Evolutionary conservation across 1,140 invertebrate genomes (phyloP).

Genomic region (Drosophila orena): DNA sequence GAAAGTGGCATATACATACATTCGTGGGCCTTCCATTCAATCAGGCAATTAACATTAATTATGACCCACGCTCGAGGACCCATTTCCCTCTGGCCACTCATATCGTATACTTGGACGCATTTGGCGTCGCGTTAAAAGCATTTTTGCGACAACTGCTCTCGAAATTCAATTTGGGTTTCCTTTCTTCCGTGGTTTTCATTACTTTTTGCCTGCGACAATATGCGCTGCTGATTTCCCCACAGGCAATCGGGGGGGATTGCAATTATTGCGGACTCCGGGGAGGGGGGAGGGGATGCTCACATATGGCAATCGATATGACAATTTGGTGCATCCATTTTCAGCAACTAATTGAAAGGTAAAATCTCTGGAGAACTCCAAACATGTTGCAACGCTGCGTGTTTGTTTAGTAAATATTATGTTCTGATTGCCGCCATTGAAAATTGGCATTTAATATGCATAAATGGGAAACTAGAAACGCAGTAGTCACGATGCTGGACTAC

Average conservation of each 20-base stretch:
- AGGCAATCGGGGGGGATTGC: conserved; percentile 35
- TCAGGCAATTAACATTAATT: conserved; percentile 80
- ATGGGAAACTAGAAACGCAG: not conserved
- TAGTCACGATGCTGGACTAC: too few species aligned
- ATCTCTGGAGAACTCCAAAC: conserved; percentile 9
- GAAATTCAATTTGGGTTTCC: conserved; percentile 48
- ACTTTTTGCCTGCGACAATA: conserved; percentile 46
- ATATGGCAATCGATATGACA: conserved; percentile 61
- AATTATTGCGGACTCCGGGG: conserved; percentile 57
- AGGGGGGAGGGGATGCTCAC: conserved; percentile 7
- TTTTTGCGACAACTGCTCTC: conserved; percentile 43
- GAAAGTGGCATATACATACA: conserved; percentile 3
- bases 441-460: conserved; percentile 1
- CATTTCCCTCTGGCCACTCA: conserved; percentile 32
- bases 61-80: conserved; percentile 48
- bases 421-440: conserved; percentile 24
- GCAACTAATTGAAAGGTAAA: conserved; percentile 52
- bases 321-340: conserved; percentile 48
- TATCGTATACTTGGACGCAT: conserved; percentile 56
- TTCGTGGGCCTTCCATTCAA: conserved; percentile 42
- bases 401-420: conserved; percentile 16
- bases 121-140: conserved; percentile 48
- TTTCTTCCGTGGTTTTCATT: conserved; percentile 30
- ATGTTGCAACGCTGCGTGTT: not conserved
- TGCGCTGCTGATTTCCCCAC: conserved; percentile 63